These are phyloP conservation scores for Caenorhabditis sulstoni DNA, from an alignment of 2,888 invertebrate genomes.

Conservation along the genomic window DNA sequence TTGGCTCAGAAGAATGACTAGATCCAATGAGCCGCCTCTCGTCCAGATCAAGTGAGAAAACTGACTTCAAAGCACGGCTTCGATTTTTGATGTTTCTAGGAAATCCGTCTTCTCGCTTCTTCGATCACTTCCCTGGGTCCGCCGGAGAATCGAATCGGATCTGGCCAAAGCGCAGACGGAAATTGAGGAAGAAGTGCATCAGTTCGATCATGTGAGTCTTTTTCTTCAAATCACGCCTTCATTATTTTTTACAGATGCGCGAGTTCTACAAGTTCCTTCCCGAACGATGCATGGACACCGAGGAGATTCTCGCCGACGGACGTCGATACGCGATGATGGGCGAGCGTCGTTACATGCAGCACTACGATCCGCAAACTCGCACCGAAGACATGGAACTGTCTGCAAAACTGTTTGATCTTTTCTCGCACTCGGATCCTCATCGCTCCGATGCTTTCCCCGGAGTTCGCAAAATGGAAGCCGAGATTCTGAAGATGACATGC, in stretches of 20 bases:
- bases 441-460: conserved; percentile 98
- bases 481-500: conserved; percentile 74
- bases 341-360: conserved; percentile 60
- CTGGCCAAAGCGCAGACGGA: conserved; percentile 62
- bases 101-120: conserved; percentile 38
- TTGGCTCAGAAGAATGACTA: conserved; percentile 43
- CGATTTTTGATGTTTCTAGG: conserved; percentile 7
- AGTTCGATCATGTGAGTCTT: conserved; percentile 56
- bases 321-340: conserved; percentile 80
- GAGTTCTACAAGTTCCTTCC: conserved; percentile 83
- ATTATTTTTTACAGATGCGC: conserved; percentile 58
- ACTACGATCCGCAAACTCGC: conserved; percentile 61
- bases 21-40: conserved; percentile 44
- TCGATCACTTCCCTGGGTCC: conserved; percentile 66
- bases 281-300: conserved; percentile 82
- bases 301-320: conserved; percentile 86
- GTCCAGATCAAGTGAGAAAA: conserved; percentile 25
- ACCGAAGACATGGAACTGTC: conserved; percentile 57
- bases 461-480: conserved; percentile 78
- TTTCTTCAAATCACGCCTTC: too few relatives aligned
- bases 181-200: conserved; percentile 70
- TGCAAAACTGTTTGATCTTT: conserved; percentile 85
- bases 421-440: conserved; percentile 96
- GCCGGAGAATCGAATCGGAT: conserved; percentile 56
- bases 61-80: too few relatives aligned